Conservation (phyloP, 2,888 invertebrate genomes). For the Mythimna albipuncta region DNA sequence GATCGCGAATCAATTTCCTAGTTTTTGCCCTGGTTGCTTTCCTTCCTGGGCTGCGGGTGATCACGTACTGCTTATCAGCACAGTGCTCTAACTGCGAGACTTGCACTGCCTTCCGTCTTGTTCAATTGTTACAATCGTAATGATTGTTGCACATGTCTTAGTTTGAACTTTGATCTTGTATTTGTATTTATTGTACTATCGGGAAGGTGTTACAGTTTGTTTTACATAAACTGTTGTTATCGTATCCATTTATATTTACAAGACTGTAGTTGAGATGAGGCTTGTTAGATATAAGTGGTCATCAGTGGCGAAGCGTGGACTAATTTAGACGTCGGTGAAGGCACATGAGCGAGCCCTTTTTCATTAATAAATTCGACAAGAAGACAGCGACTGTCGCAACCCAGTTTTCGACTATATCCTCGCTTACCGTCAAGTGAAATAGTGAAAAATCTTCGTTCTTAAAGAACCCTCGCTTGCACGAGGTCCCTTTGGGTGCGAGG, state of each 20-base stretch:
- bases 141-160: conserved; percentile 35
- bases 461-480: too few species aligned
- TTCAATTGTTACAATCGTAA: conserved; percentile 27
- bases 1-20: conserved; percentile 66
- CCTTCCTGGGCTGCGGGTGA: conserved; percentile 64
- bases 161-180: conserved; percentile 37
- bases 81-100: conserved; percentile 38
- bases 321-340: too few species aligned
- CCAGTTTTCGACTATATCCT: too few species aligned
- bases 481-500: too few species aligned
- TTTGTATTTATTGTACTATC: conserved; percentile 2
- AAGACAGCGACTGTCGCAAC: too few species aligned
- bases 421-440: too few species aligned
- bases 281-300: neutral
- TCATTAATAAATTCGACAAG: too few species aligned
- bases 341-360: too few species aligned
- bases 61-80: conserved; percentile 66
- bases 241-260: neutral
- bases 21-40: conserved; percentile 62
- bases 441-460: too few species aligned
- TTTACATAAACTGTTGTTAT: conserved; percentile 5
- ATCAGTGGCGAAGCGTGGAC: neutral
- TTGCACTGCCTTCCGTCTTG: conserved; percentile 52
- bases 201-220: conserved; percentile 6
- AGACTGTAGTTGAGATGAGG: neutral